Conservation (phyloP, 64 coral and sea anemone species). For the Actinia tenebrosa region DNA sequence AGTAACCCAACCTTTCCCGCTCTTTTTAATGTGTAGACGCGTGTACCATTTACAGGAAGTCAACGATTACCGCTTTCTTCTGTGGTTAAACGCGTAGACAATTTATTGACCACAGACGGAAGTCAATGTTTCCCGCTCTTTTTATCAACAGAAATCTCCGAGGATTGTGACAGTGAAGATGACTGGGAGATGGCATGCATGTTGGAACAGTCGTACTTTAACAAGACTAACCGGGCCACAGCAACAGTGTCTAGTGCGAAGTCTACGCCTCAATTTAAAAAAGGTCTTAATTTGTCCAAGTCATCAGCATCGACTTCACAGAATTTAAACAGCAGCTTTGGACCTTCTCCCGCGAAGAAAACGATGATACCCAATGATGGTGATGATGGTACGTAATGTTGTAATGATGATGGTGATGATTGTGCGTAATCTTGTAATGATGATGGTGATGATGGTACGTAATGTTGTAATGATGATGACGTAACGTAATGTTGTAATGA, state of each 20-base stretch:
- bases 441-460: not conserved
- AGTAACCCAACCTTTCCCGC: not conserved
- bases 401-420: not conserved
- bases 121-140: not conserved
- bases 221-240: not conserved
- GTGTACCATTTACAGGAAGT: not conserved
- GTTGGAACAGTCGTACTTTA: not conserved
- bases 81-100: too few relatives aligned
- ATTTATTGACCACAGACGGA: not conserved
- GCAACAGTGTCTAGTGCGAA: not conserved
- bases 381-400: constrained; percentile 20
- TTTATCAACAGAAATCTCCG: not conserved
- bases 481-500: not conserved
- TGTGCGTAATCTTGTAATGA: not conserved
- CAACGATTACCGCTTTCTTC: too few relatives aligned
- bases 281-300: constrained; percentile 1
- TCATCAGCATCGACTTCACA: not conserved
- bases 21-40: not conserved
- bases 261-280: not conserved
- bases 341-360: not conserved
- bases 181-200: constrained; percentile 3
- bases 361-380: constrained; percentile 17
- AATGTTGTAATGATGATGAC: not conserved
- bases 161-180: constrained; percentile 4
- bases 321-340: not conserved